Base-by-base conservation (phyloP, 30 jellyfish, hydroid and myxozoan species). In the Hydra vulgaris region DNA sequence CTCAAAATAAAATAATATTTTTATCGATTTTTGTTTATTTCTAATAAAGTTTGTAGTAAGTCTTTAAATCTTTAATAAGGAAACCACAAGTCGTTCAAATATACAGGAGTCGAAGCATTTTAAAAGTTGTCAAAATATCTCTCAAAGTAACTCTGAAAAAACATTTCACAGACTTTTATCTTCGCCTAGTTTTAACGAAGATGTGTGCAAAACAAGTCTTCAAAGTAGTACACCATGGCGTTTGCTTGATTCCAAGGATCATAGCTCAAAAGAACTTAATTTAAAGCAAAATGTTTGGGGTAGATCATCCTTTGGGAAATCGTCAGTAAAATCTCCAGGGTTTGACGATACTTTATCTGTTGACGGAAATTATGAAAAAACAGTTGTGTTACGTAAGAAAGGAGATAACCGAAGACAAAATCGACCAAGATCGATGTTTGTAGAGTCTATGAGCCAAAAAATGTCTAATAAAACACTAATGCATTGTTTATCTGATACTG, bases 71-170 rank as follows among this genome's bases (percentile, higher is more conserved):
- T n/a, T n/a, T n/a, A n/a, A n/a, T 40, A 12, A 40, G 61, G 61
- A 40, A 40, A 40, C 5, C 61, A 3, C 61, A 40, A 40, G 61
- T 12, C 61, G 61, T 12, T 15, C 76, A 18, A 78, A 53, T 18
- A 23, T 78, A 66, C 66, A 78, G 77, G 24, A 78, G 66, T 20
- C 74, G 20, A 78, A 78, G 81, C 26, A 15, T 7, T 53, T 78
- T 53, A 78, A 78, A 78, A 78, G 85, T n/a, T 78, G 85, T 61
- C 77, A 53, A 54, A 78, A 78, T 55, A 53, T 78, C 40, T 78
- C 85, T 12, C 23, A n/a, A 77, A 23, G 40, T 19, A 81, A 78
- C 21, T 17, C 69, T 15, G 71, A 24, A 1, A 68, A n/a, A 8
- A 77, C 15, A 16, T 78, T 78, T 17, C 66, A 40, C 61, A 40